phyloP scores from a whole-genome alignment of 2,797 vertebrate species.

The Distichodus sexfasciatus region DNA sequence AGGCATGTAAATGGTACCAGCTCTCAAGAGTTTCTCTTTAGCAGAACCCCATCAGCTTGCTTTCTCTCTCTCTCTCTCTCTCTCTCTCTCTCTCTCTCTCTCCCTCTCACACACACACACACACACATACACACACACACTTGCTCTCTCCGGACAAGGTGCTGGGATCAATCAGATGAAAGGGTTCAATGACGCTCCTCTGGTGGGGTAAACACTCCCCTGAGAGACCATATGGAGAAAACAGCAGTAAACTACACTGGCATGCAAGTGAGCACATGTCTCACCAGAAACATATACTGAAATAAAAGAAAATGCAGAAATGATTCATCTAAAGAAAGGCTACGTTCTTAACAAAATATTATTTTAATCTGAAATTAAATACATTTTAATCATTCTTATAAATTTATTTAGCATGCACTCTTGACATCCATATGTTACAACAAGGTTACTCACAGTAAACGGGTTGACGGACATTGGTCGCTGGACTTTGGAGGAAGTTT shows the following conservation, averaged over 20 bases:
- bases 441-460: conserved; percentile 72
- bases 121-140: neutral
- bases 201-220: conserved; percentile 78
- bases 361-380: no score
- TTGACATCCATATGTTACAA: neutral
- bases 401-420: no score
- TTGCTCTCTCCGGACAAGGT: conserved; percentile 16
- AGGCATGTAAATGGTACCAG: conserved; percentile 70
- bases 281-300: neutral
- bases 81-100: conserved; percentile 7
- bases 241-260: conserved; percentile 18
- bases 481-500: conserved; percentile 71
- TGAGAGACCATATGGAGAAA: conserved; percentile 59
- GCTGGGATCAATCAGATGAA: conserved; percentile 76
- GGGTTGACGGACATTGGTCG: conserved; percentile 79
- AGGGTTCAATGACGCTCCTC: conserved; percentile 76
- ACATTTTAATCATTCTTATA: no score
- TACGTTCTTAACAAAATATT: no score
- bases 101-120: neutral
- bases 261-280: neutral
- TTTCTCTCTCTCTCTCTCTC: conserved; percentile 13
- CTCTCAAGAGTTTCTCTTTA: conserved; percentile 63
- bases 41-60: no score
- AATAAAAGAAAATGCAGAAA: no score
- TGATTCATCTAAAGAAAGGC: no score